Evolutionary conservation across 2,888 invertebrate species (phyloP), one percentile per base, ranked within the genome.

Genomic region (Leuctra nigra): DNA sequence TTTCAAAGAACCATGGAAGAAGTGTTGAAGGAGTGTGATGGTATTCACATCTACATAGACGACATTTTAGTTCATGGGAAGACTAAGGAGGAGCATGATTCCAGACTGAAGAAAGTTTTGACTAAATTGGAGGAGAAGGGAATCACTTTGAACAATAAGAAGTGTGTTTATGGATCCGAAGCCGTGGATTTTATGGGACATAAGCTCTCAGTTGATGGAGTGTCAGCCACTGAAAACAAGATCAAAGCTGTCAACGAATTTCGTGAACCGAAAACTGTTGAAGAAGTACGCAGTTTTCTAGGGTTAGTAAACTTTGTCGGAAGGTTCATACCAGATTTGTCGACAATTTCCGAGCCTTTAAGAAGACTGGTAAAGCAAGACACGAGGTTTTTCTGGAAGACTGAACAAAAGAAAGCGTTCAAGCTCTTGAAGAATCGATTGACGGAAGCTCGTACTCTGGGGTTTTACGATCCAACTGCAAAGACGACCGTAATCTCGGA

Each of bases 1-100:
- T 74, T 71, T 59, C 70, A 73, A 63, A 69, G 72, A 63, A 65
- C 65, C 1, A 54, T 74, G 20, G 67, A 68, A 57, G 59, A 62
- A 58, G 65, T 72, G 11, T 48, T 73, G 2, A 29, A 58, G 33
- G 63, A 61, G 4, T 69, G 69, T 16, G 63, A 67, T 33, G 69
- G 70, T 0, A 65, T 64, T 2, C 59, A 69, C 24, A 70, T 68
- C 55, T 66, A 67, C 46, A 67, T 68, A 20, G 48, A 48, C 18
- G 48, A 48, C 29, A 18, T 48, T n/a, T 11, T 48, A 29, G 33
- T 48, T 24, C 48, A 48, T 20, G 48, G 48, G 14, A 29, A 48
- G 20, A 29, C 4, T 7, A 20, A 48, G 14, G 29, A 25, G 11
- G 48, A 48, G 20, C 48, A 48, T 16, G 20, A 48, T 48, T 14